phyloP scores from a whole-genome alignment of 1,140 invertebrate genomes.

The Achroia grisella region DNA sequence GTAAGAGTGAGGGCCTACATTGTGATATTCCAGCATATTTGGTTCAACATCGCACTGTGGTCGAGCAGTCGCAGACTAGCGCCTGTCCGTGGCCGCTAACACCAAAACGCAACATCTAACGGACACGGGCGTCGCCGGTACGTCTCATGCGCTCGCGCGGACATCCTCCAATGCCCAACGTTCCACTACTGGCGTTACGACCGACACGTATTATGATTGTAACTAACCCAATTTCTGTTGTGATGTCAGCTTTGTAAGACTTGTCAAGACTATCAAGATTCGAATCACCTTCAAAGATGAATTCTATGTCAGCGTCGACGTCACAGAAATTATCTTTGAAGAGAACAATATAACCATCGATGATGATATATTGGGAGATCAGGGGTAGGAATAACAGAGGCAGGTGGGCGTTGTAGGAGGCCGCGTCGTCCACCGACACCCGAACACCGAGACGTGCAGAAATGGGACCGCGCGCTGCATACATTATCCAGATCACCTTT shows the following conservation, averaged over 20 bases:
- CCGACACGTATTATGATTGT: too few relatives aligned
- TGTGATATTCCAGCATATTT: slow-evolving; percentile 21
- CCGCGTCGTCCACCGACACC: slow-evolving; percentile 44
- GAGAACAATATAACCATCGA: too few relatives aligned
- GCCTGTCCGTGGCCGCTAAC: slow-evolving; percentile 52
- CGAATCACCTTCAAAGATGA: too few relatives aligned
- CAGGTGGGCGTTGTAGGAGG: slow-evolving; percentile 21
- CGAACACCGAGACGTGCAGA: slow-evolving; percentile 73
- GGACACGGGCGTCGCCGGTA: slow-evolving; percentile 45
- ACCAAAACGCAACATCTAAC: slow-evolving; percentile 65
- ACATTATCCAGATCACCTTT: slow-evolving; percentile 71
- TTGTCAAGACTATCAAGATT: too few relatives aligned
- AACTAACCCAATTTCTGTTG: too few relatives aligned
- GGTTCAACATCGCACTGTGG: slow-evolving; percentile 21
- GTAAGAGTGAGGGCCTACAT: neutral
- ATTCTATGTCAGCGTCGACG: too few relatives aligned
- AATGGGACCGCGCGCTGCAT: slow-evolving; percentile 56
- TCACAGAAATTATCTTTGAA: too few relatives aligned
- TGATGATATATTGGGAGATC: too few relatives aligned
- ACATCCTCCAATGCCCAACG: slow-evolving; percentile 27
- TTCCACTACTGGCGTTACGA: too few relatives aligned
- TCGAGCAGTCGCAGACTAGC: slow-evolving; percentile 40
- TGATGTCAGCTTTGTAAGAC: too few relatives aligned
- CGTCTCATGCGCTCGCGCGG: slow-evolving; percentile 45
- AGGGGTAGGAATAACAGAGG: too few relatives aligned